Conservation (phyloP, 2,113 vertebrate species). For the Otolemur garnettii region DNA sequence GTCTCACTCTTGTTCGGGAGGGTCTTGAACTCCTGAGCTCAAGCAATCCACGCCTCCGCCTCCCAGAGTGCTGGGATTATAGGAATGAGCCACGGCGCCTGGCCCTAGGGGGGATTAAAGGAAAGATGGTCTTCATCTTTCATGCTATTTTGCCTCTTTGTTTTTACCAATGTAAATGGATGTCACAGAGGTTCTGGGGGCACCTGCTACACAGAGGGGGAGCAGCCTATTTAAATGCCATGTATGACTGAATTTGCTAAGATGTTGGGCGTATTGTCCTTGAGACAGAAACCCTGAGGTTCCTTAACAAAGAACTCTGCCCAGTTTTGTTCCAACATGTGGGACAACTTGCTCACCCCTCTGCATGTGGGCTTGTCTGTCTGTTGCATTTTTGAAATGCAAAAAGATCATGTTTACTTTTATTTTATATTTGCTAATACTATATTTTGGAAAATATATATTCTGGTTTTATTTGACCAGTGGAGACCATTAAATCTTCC, state of each 20-base stretch:
- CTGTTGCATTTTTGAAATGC: not conserved
- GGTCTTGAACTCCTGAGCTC: too few species aligned
- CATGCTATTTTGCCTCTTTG: too few species aligned
- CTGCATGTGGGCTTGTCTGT: not conserved
- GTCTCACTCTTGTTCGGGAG: too few species aligned
- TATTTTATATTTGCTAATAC: not conserved
- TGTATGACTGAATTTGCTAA: too few species aligned
- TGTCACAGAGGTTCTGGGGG: not conserved
- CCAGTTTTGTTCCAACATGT: not conserved
- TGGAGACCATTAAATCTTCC: not conserved
- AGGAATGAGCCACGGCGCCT: too few species aligned
- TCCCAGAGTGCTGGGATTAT: too few species aligned
- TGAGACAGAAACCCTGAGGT: not conserved
- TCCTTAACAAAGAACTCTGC: not conserved
- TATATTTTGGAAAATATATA: not conserved
- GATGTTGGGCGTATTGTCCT: not conserved
- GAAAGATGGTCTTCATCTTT: not conserved
- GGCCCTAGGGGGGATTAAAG: not conserved
- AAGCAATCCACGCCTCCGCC: too few species aligned
- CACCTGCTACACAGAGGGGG: not conserved
- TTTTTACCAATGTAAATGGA: not conserved
- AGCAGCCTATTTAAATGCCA: not conserved
- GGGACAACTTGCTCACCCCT: not conserved
- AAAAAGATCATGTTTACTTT: not conserved
- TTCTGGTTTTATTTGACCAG: not conserved